Evolutionary conservation across 2,888 invertebrate species (phyloP).

Genomic region (Protodeltote pygarga): DNA sequence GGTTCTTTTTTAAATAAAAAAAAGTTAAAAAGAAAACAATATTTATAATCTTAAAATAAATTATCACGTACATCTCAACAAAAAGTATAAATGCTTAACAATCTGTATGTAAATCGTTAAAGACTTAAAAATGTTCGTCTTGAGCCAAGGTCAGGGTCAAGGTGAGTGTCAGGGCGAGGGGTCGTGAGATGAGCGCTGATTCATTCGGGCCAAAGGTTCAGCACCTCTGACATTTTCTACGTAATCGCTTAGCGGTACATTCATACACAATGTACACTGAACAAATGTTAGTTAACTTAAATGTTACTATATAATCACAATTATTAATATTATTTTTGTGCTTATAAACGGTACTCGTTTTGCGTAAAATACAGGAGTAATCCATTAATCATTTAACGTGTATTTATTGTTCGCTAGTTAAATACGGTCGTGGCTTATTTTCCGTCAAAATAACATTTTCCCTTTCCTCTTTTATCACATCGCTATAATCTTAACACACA

Average conservation of each 20-base stretch:
- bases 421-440: too few relatives aligned
- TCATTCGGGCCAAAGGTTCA: constrained; percentile 61
- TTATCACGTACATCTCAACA: background rate
- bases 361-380: too few relatives aligned
- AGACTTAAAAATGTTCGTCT: constrained; percentile 55
- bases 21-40: background rate
- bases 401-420: too few relatives aligned
- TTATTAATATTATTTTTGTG: background rate
- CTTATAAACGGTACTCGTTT: background rate
- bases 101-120: constrained; percentile 35
- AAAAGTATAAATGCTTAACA: constrained; percentile 14
- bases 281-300: constrained; percentile 3
- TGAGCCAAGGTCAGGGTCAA: constrained; percentile 41
- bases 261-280: constrained; percentile 33
- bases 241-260: constrained; percentile 50
- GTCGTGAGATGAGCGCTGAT: constrained; percentile 63
- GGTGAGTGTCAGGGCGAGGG: constrained; percentile 59
- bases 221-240: constrained; percentile 55
- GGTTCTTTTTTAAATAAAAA: too few relatives aligned
- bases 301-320: too few relatives aligned
- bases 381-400: too few relatives aligned
- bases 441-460: too few relatives aligned
- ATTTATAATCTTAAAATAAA: constrained; percentile 1
- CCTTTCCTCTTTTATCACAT: too few relatives aligned
- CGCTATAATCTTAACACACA: too few relatives aligned